Conservation (phyloP, 1,140 invertebrate genomes). For the Caenorhabditis inopinata region DNA sequence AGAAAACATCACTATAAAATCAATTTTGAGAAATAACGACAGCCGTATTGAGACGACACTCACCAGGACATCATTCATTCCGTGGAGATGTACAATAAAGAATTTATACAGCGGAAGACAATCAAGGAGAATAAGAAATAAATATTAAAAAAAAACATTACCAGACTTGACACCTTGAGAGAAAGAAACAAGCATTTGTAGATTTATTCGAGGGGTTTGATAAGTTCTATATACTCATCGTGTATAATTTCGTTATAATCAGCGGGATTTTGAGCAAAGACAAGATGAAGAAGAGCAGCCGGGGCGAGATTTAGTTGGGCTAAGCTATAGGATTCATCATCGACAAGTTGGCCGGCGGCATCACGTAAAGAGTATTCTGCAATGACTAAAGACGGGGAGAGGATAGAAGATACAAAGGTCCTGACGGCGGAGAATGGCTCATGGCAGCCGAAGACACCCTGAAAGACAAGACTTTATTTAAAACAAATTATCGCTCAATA, state of each 20-base stretch:
- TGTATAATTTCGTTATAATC: neutral
- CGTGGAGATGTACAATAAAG: too few relatives aligned
- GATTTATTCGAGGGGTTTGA: neutral
- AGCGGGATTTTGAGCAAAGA: neutral
- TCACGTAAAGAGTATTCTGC: slow-evolving; percentile 26
- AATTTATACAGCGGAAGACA: too few relatives aligned
- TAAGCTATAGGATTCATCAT: neutral
- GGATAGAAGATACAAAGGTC: slow-evolving; percentile 20
- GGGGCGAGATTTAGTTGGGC: slow-evolving; percentile 2
- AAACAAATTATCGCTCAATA: neutral
- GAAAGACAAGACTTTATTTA: slow-evolving; percentile 3
- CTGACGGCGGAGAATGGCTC: slow-evolving; percentile 41
- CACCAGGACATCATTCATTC: too few relatives aligned
- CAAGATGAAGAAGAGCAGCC: slow-evolving; percentile 30
- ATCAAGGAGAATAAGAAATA: too few relatives aligned
- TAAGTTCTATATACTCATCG: neutral
- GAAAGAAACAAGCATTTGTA: neutral
- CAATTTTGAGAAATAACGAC: too few relatives aligned
- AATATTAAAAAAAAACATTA: neutral
- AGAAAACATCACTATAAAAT: too few relatives aligned
- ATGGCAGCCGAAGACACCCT: slow-evolving; percentile 42
- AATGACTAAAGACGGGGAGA: neutral
- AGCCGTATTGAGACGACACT: too few relatives aligned
- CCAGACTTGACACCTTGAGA: neutral
- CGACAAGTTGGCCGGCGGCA: neutral